phyloP scores from a whole-genome alignment of 1,140 invertebrate genomes.

The Lineus longissimus region DNA sequence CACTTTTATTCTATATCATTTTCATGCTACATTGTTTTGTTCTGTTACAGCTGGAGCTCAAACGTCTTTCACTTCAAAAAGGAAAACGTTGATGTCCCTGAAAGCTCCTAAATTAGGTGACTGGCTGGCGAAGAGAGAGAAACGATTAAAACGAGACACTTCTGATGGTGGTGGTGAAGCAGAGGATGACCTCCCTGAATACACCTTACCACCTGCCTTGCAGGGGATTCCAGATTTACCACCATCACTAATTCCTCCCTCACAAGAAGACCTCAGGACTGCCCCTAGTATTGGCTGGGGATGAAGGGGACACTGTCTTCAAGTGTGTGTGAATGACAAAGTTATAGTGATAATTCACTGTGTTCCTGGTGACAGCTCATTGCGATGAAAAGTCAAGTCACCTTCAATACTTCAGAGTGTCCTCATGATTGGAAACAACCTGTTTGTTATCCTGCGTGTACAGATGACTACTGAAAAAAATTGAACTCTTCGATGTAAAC shows the following conservation, averaged over 20 bases:
- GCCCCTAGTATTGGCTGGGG: background rate
- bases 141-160: background rate
- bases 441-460: too few species aligned
- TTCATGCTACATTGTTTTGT: background rate
- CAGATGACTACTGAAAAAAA: too few species aligned
- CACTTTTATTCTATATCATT: too few species aligned
- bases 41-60: background rate
- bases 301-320: too few species aligned
- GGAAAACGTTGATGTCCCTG: background rate
- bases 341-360: too few species aligned
- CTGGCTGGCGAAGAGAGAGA: background rate
- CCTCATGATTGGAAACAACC: too few species aligned
- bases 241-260: conserved; percentile 5
- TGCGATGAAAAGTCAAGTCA: too few species aligned
- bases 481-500: too few species aligned
- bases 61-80: background rate
- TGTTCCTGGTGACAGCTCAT: too few species aligned
- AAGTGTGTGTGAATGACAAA: too few species aligned
- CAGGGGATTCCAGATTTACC: background rate
- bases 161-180: background rate
- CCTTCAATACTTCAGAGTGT: too few species aligned
- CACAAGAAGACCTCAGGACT: background rate
- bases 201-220: background rate
- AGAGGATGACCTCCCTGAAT: background rate
- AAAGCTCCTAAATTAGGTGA: background rate